Base-by-base conservation (phyloP, 1,140 invertebrate species). In the Bombus cullumanus region DNA sequence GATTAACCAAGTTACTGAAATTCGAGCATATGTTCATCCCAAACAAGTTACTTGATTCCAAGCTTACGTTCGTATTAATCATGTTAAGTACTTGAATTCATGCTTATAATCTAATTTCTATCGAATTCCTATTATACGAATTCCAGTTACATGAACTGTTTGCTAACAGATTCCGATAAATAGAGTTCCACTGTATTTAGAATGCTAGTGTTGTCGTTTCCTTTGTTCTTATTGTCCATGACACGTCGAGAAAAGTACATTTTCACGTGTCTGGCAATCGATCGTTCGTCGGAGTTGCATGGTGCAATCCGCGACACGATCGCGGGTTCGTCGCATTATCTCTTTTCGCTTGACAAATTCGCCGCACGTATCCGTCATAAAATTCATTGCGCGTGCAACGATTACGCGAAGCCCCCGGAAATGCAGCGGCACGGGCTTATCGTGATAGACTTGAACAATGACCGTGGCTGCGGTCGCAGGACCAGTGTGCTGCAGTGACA, bases 311-410 rank as follows among this genome's bases (percentile, higher is more conserved):
- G 34, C 31, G n/a, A 34, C 34, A 22, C 12, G 75, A 78, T 78
- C 82, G 47, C 47, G 18, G 34, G 4, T 22, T 22, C 68, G 83
- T 28, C 41, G 37, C 77, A 80, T 85, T 85, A 85, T 80, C 83
- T 89, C 64, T 88, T 88, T 66, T 82, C 85, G 62, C 83, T 69
- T 79, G 76, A 89, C 88, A 79, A 81, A 83, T 72, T 69, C 80
- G 76, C 41, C 69, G 68, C 83, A 81, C 88, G 88, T 89, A 77
- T 89, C 81, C 82, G 39, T 66, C 88, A 87, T 89, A 89, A 89
- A 89, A 81, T 89, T 86, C 85, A 89, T 89, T 86, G 88, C 77
- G 66, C 82, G 85, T 89, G 85, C 85, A 69, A 64, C 77, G 76
- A 89, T 86, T 85, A 88, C 80, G 75, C 78, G 72, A 88, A 76